Percentiles rank a stretch among this genome's conserved stretches.
phyloP scores from a whole-genome alignment of 2,797 vertebrate species.

The Rhinichthys osculus region DNA sequence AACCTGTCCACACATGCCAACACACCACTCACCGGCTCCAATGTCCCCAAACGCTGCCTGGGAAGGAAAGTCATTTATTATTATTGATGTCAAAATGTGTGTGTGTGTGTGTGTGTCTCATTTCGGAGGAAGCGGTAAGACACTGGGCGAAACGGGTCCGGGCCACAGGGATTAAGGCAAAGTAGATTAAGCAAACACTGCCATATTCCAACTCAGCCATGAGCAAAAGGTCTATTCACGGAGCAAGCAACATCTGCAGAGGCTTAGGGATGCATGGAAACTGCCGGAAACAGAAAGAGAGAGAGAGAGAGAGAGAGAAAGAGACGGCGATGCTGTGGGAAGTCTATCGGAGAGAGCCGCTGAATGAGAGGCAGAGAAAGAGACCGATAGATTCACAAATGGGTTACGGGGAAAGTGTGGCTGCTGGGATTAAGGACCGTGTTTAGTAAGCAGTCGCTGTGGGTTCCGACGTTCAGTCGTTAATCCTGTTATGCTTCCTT shows the following conservation, averaged over 20 bases:
- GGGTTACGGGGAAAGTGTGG: constrained; percentile 35
- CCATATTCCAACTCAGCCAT: constrained; percentile 57
- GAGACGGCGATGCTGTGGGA: constrained; percentile 14
- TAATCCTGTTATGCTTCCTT: constrained; percentile 54
- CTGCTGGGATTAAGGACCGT: constrained; percentile 32
- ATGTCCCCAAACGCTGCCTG: constrained; percentile 48
- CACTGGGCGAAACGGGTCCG: constrained; percentile 53
- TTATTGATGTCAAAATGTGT: constrained; percentile 59
- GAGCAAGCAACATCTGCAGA: constrained; percentile 60
- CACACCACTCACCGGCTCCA: constrained; percentile 37
- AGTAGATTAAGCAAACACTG: constrained; percentile 63
- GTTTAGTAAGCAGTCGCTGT: constrained; percentile 39
- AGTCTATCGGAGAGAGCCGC: constrained; percentile 7
- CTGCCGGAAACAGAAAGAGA: constrained; percentile 42
- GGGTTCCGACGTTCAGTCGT: constrained; percentile 43
- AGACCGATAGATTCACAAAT: constrained; percentile 32
- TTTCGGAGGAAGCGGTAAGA: constrained; percentile 47
- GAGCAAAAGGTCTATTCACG: constrained; percentile 54
- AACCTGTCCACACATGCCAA: constrained; percentile 59
- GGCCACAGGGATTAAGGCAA: constrained; percentile 64
- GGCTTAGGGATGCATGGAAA: constrained; percentile 61
- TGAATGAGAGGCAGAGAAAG: constrained; percentile 29
- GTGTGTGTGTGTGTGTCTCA: constrained; percentile 3
- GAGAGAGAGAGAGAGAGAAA: not conserved
- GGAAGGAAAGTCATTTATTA: constrained; percentile 58